A percentile compares a stretch with the other conserved stretches of the same genome.
phyloP scores from a whole-genome alignment of 2,113 vertebrate genomes.

The Rhinoderma darwinii region DNA sequence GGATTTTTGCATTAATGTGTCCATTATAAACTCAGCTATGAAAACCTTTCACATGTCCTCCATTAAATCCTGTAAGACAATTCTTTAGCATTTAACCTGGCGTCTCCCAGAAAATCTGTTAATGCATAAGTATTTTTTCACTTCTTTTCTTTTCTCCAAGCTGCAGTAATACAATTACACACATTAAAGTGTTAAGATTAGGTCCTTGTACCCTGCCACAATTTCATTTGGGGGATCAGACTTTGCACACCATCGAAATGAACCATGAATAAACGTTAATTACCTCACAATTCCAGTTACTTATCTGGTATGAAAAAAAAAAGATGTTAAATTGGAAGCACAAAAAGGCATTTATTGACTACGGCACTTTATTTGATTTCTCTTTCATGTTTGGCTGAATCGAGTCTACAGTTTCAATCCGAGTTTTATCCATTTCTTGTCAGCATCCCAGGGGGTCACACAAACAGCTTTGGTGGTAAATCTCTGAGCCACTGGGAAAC shows the following conservation, averaged over 20 bases:
- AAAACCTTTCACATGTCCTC: neutral
- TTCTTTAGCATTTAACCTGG: neutral
- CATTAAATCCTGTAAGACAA: neutral
- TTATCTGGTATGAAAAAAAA: neutral
- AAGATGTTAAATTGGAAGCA: neutral
- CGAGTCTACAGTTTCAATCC: neutral
- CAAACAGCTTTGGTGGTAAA: slow-evolving; percentile 21
- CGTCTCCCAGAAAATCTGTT: neutral
- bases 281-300: neutral
- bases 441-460: neutral
- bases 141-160: slow-evolving; percentile 1
- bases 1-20: neutral
- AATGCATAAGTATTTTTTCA: neutral
- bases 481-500: slow-evolving; percentile 35
- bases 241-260: neutral
- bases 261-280: slow-evolving; percentile 22
- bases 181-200: slow-evolving; percentile 25
- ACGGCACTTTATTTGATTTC: neutral
- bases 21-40: neutral
- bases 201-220: neutral
- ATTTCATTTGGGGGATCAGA: slow-evolving; percentile 2
- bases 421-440: slow-evolving; percentile 17
- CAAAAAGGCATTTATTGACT: neutral
- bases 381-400: neutral
- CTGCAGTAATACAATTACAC: slow-evolving; percentile 1